These are phyloP conservation scores for Phalacrocorax pelagicus DNA, from an alignment of 2,113 vertebrate genomes.

Conservation along the genomic window DNA sequence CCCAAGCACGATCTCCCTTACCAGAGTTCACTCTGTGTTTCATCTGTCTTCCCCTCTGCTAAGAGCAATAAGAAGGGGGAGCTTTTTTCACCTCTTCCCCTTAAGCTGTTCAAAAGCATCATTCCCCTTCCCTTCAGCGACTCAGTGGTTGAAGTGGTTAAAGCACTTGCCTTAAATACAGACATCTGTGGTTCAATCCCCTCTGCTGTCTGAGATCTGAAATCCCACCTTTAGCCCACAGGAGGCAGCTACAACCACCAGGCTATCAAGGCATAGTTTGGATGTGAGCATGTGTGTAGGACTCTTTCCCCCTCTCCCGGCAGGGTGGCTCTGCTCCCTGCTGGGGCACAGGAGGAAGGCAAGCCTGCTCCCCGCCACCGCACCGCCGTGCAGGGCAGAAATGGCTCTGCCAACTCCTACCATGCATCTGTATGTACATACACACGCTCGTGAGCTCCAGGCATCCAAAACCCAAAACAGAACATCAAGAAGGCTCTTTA, in stretches of 20 bases:
- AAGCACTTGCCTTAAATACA: not conserved
- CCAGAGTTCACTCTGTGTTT: not conserved
- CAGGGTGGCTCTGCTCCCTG: not conserved
- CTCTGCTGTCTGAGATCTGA: not conserved
- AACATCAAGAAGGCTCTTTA: not conserved
- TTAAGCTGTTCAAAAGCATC: not conserved
- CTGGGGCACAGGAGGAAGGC: not conserved
- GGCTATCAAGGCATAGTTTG: not conserved
- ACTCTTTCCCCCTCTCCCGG: not conserved
- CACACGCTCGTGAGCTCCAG: fast-evolving
- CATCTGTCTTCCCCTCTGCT: not conserved
- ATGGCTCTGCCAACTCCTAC: not conserved
- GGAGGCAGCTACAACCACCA: not conserved
- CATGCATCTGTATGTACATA: not conserved
- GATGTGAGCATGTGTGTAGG: not conserved
- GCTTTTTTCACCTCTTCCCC: not conserved
- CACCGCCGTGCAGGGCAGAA: not conserved
- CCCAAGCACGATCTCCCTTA: not conserved
- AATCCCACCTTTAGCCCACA: not conserved
- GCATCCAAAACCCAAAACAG: not conserved
- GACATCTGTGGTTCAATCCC: not conserved
- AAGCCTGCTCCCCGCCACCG: not conserved
- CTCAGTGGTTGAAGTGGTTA: not conserved
- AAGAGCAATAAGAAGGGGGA: not conserved
- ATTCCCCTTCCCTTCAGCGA: not conserved